These are phyloP conservation scores for Corydoras sp. DNA, from an alignment of 2,113 vertebrate species.

Conservation along the genomic window DNA sequence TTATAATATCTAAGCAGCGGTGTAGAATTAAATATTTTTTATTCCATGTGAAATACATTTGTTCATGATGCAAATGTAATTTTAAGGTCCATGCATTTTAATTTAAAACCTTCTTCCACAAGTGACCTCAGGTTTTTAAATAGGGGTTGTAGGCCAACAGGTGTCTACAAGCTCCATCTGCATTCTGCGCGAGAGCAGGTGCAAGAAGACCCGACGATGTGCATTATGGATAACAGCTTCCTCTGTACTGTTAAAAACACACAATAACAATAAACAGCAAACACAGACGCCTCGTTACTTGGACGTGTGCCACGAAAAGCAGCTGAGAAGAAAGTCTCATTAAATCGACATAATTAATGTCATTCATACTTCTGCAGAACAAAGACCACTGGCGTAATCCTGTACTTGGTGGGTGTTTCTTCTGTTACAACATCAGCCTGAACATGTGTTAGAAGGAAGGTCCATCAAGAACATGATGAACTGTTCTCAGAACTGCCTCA, in stretches of 20 bases:
- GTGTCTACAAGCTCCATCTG: constrained; percentile 1
- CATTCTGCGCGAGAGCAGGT: not conserved
- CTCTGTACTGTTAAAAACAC: not conserved
- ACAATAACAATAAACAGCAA: not conserved
- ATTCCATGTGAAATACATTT: no score
- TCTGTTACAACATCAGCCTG: no score
- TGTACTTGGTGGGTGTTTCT: no score
- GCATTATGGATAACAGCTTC: constrained; percentile 13
- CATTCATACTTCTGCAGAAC: not conserved
- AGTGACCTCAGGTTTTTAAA: not conserved
- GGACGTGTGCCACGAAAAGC: constrained; percentile 7
- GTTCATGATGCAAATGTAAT: not conserved
- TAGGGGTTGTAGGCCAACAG: not conserved
- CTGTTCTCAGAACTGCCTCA: no score
- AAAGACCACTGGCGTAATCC: no score
- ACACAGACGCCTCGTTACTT: not conserved
- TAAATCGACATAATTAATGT: not conserved
- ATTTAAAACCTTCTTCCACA: not conserved
- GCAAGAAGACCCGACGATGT: not conserved
- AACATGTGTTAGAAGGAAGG: no score
- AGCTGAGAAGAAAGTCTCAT: not conserved
- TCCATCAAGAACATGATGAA: no score
- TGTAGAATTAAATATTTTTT: no score
- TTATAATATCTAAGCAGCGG: no score
- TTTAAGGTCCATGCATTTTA: constrained; percentile 4